Evolutionary conservation across 1,140 invertebrate species (phyloP), one percentile per base, ranked within the genome.

Genomic region (Drosophila athabasca): DNA sequence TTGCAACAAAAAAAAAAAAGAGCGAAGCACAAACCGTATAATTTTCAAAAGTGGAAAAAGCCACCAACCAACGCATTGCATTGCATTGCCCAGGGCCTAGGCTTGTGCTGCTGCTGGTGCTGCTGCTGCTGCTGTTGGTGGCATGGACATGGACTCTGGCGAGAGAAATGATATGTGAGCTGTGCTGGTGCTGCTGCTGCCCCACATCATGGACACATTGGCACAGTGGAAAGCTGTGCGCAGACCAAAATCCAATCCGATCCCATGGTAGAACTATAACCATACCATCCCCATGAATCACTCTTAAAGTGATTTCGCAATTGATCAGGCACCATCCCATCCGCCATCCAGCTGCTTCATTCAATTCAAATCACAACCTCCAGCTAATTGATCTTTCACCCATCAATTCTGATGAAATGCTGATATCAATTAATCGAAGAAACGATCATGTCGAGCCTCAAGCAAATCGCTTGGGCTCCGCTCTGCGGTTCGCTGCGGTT

Each of bases 21-120:
- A 80, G 55, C 55, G 52, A 77, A 71, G 54, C 75, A 76, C 65
- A 87, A 58, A 87, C 71, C 83, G 76, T 88, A 77, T 88, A 88
- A 88, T 88, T 88, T 88, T 88, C 71, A 88, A 88, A 87, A 85
- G 81, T 85, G 81, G 80, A 79, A 85, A 85, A 73, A 75, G 74
- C 61, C 65, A 79, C 65, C 62, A 76, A 51, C 51, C 49, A 77
- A 58, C 59, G 69, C 67, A 80, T 52, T 59, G 76, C 81, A 52
- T 52, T 59, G 76, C 81, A 52, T 22, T 85, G 66, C 76, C 58
- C 70, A 53, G 70, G 62, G 35, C 35, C 9, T 11, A 39, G 35
- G 35, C 11, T 39, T 49, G 11, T 76, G 69, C 73, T 31, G 31
- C 31, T 11, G 31, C 31, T 11, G 31, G 61, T 76, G 69, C 69